Conservation (phyloP, 2,888 invertebrate genomes). For the Rhingia campestris region DNA sequence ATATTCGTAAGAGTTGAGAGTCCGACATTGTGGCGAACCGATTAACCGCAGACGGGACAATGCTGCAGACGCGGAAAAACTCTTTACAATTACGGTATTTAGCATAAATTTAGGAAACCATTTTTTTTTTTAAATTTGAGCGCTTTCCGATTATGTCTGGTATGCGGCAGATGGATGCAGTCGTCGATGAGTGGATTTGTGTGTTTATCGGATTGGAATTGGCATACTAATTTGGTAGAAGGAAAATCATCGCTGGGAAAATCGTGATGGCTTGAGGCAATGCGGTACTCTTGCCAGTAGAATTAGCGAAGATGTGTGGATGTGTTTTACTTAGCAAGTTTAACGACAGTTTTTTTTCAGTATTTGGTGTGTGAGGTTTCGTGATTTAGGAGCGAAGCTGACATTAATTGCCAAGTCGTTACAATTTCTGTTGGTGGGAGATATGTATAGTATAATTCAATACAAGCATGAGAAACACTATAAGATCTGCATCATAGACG, state of each 20-base stretch:
- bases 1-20: conserved; percentile 27
- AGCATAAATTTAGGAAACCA: conserved; percentile 51
- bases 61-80: conserved; percentile 52
- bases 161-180: conserved; percentile 25
- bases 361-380: background rate
- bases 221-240: conserved; percentile 31
- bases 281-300: background rate
- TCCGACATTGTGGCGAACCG: conserved; percentile 34
- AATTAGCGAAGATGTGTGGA: background rate
- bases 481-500: too few relatives aligned
- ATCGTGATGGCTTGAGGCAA: conserved; percentile 42
- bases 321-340: conserved; percentile 18
- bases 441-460: too few relatives aligned
- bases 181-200: conserved; percentile 39
- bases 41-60: conserved; percentile 43
- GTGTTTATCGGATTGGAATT: conserved; percentile 52
- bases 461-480: too few relatives aligned
- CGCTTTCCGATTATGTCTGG: background rate
- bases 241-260: conserved; percentile 13
- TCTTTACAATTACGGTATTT: conserved; percentile 50
- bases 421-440: too few relatives aligned
- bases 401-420: too few relatives aligned
- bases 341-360: conserved; percentile 31
- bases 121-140: conserved; percentile 8
- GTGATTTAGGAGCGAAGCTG: too few relatives aligned